These are phyloP conservation scores for Acanthosepion lycidas DNA, from an alignment of 2,888 invertebrate species.

Conservation along the genomic window DNA sequence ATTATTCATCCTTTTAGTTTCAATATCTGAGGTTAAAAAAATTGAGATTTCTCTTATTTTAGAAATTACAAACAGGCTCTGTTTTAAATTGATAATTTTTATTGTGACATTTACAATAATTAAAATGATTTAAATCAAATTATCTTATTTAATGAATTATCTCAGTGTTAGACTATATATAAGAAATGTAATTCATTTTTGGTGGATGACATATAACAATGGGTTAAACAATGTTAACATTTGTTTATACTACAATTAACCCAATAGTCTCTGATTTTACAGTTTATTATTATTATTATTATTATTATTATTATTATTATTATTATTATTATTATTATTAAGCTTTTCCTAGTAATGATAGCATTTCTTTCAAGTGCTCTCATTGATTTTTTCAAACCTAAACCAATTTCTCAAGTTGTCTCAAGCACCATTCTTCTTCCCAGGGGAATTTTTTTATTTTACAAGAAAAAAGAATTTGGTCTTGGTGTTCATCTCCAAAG, in stretches of 20 bases:
- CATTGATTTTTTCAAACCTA: neutral
- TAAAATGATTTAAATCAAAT: too few species aligned
- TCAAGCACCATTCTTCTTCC: constrained; percentile 1
- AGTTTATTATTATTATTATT: neutral
- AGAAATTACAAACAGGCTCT: too few species aligned
- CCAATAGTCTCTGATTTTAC: neutral
- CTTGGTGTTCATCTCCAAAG: neutral
- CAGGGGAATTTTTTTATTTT: neutral
- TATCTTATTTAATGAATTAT: too few species aligned
- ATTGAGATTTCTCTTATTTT: too few species aligned
- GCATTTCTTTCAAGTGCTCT: neutral
- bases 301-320: neutral
- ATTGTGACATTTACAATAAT: too few species aligned
- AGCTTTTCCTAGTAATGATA: neutral
- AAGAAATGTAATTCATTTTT: neutral
- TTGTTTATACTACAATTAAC: neutral
- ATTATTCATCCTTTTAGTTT: too few species aligned
- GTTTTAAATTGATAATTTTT: too few species aligned
- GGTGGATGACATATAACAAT: neutral
- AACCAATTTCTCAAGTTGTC: neutral
- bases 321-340: neutral
- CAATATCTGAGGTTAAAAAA: too few species aligned
- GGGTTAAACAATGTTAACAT: neutral
- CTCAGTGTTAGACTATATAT: too few species aligned
- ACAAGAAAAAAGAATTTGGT: neutral